Evolutionary conservation across 1,140 invertebrate genomes (phyloP).

Genomic region (Saccostrea glomerata): DNA sequence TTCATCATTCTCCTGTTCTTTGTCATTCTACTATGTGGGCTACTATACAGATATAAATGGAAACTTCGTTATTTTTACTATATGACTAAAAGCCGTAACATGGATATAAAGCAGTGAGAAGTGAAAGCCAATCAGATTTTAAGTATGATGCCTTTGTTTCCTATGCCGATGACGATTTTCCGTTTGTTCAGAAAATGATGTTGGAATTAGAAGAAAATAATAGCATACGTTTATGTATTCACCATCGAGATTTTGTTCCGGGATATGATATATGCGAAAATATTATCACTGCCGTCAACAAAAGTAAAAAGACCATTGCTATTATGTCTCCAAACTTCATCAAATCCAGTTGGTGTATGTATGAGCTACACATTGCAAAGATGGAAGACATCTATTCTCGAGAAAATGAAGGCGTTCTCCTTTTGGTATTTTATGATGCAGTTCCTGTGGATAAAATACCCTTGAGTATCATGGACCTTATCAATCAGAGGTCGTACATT

Average conservation of each 20-base stretch:
- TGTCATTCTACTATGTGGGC: background rate
- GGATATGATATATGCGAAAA: constrained; percentile 81
- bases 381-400: constrained; percentile 22
- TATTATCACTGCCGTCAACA: constrained; percentile 82
- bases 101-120: no score
- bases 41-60: constrained; percentile 55
- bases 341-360: constrained; percentile 85
- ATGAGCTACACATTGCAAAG: constrained; percentile 81
- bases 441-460: constrained; percentile 8
- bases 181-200: no score
- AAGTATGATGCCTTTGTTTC: no score
- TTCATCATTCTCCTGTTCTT: constrained; percentile 37
- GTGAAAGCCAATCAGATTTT: no score
- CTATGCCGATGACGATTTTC: no score
- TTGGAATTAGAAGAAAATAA: no score
- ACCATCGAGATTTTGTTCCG: constrained; percentile 59
- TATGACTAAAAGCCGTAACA: no score
- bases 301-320: constrained; percentile 81
- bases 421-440: constrained; percentile 61
- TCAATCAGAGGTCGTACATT: no score
- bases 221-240: no score
- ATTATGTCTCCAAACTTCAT: constrained; percentile 79
- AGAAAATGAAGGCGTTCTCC: constrained; percentile 53
- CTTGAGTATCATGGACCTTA: no score
- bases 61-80: no score